Evolutionary conservation across 2,888 invertebrate species (phyloP).

Genomic region (Bombylius major): DNA sequence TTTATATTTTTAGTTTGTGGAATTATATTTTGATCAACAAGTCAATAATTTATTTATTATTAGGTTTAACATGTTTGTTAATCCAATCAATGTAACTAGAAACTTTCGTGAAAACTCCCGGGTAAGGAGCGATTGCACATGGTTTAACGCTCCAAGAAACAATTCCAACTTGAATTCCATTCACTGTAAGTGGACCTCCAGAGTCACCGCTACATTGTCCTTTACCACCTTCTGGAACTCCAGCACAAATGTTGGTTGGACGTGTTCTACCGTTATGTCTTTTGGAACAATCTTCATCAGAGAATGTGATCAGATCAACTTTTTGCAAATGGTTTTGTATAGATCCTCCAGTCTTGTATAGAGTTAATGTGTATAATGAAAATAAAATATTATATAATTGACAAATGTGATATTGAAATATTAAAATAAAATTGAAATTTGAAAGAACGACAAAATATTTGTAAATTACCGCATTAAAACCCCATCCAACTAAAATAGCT

Average conservation of each 20-base stretch:
- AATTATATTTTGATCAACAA: too few relatives aligned
- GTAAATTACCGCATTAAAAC: constrained; percentile 7
- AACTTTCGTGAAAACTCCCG: constrained; percentile 37
- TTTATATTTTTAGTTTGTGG: too few relatives aligned
- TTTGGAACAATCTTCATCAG: constrained; percentile 29
- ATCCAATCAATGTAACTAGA: constrained; percentile 33
- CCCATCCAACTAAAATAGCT: constrained; percentile 34
- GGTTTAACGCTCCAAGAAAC: constrained; percentile 39
- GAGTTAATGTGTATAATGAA: too few relatives aligned
- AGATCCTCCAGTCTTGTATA: constrained; percentile 28
- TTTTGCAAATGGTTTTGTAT: constrained; percentile 30
- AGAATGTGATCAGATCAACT: constrained; percentile 30
- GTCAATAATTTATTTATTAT: too few relatives aligned
- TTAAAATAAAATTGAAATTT: too few relatives aligned
- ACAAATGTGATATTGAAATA: too few relatives aligned
- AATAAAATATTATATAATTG: too few relatives aligned
- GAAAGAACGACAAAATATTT: too few relatives aligned
- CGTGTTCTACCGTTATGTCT: constrained; percentile 25
- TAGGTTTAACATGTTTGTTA: not conserved
- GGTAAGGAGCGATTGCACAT: constrained; percentile 33
- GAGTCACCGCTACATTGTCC: constrained; percentile 39
- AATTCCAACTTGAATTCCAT: constrained; percentile 33
- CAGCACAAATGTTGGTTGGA: constrained; percentile 36
- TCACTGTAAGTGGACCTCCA: constrained; percentile 35
- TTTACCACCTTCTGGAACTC: constrained; percentile 35